Base-by-base conservation (phyloP, 2,797 vertebrate species). In the Melanotaenia boesemani region DNA sequence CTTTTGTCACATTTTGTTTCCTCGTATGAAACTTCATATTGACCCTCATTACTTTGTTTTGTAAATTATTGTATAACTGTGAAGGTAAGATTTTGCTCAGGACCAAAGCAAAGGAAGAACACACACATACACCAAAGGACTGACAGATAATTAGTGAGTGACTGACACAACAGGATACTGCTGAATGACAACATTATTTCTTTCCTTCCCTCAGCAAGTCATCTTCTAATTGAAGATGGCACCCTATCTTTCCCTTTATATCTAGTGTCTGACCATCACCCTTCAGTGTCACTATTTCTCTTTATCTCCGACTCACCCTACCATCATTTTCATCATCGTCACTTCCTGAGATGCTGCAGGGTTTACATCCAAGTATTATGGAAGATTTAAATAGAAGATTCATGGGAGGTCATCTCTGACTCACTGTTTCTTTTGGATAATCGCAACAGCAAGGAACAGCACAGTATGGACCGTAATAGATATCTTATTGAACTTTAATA, bases 161-260 rank as follows among this genome's bases (percentile, higher is more conserved):
- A 70, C 81, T 90, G 83, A 89, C 88, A 89, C 71, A 87, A 92
- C 84, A 86, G 86, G 83, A 90, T 77, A 48, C 82, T 76, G 68
- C 63, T 82, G 84, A 86, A 88, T 86, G 87, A 91, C 90, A 92
- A 80, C 81, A 79, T 88, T 77, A 90, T 89, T 91, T 88, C 87
- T 90, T 89, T 90, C 82, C 80, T 85, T 86, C 84, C 69, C 8
- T 90, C 85, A 88, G 72, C 68, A 78, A 74, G 71, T 83, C 81
- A 80, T 90, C 85, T 77, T 87, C 78, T 92, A 93, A 93, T 92
- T 89, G 86, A 89, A 89, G 55, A 73, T 89, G 92, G 78, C 89
- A 88, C 61, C 76, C 76, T 44, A 89, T 91, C 90, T 74, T 91
- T 91, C 90, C 83, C 86, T 81, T 88, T 76, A 39, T 65, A 82